These are phyloP conservation scores for Agrotis segetum DNA, from an alignment of 2,888 invertebrate genomes.

Conservation along the genomic window DNA sequence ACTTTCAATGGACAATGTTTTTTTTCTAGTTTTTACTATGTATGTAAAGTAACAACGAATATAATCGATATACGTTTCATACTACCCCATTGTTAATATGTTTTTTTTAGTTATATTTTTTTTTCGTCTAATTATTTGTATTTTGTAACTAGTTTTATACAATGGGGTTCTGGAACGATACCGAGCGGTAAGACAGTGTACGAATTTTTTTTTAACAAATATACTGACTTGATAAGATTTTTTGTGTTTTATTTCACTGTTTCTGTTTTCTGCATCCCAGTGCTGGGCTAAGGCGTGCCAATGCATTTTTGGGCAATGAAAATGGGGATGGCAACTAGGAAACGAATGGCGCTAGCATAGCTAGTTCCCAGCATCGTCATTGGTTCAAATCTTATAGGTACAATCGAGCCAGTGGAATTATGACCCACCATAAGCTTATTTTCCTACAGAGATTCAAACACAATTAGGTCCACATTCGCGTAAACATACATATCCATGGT, in stretches of 20 bases:
- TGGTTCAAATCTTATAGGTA: too few species aligned
- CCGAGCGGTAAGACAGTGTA: conserved; percentile 80
- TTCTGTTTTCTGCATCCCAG: not conserved
- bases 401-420: too few species aligned
- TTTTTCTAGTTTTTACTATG: conserved; percentile 41
- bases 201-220: conserved; percentile 87
- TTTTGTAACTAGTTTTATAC: conserved; percentile 77
- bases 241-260: conserved; percentile 69
- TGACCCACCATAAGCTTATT: too few species aligned
- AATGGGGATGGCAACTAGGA: too few species aligned
- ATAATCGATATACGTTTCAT: conserved; percentile 87
- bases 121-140: conserved; percentile 68
- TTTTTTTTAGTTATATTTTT: conserved; percentile 64
- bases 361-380: too few species aligned
- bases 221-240: conserved; percentile 84
- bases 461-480: too few species aligned
- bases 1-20: conserved; percentile 47
- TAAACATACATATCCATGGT: too few species aligned
- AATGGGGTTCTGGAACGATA: conserved; percentile 91
- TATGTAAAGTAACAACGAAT: conserved; percentile 83
- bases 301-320: too few species aligned
- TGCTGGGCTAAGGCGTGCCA: too few species aligned
- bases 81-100: conserved; percentile 85
- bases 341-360: too few species aligned
- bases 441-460: too few species aligned